phyloP scores from a whole-genome alignment of 2,113 vertebrate species.

The Spizaetus ornatus region DNA sequence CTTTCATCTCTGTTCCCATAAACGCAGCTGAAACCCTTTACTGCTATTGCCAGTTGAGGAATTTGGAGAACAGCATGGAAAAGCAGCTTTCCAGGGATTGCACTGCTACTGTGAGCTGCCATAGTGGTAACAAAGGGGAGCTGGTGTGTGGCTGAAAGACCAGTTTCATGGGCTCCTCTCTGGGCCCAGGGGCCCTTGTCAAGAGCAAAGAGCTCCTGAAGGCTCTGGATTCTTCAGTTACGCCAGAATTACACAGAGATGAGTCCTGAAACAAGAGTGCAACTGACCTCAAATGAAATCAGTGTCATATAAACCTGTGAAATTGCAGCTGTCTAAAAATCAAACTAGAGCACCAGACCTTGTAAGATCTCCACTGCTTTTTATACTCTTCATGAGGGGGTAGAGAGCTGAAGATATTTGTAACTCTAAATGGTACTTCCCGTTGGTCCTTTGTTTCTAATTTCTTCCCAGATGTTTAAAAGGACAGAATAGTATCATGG shows the following conservation, averaged over 20 bases:
- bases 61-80: neutral
- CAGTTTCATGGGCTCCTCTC: neutral
- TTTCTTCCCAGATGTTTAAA: neutral
- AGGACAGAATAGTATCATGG: neutral
- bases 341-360: neutral
- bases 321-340: neutral
- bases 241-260: neutral
- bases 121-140: neutral
- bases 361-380: neutral
- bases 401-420: neutral
- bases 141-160: neutral
- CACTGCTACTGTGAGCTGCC: neutral
- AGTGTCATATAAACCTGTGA: neutral
- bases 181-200: neutral
- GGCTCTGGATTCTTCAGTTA: neutral
- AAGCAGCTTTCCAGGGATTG: neutral
- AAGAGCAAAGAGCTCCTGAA: neutral
- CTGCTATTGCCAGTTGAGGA: neutral
- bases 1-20: neutral
- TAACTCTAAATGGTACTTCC: neutral
- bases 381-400: neutral
- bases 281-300: neutral
- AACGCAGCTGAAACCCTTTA: neutral
- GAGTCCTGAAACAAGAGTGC: neutral
- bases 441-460: neutral